phyloP scores from a whole-genome alignment of 2,113 vertebrate species.

The Sarotherodon lohbergeri region DNA sequence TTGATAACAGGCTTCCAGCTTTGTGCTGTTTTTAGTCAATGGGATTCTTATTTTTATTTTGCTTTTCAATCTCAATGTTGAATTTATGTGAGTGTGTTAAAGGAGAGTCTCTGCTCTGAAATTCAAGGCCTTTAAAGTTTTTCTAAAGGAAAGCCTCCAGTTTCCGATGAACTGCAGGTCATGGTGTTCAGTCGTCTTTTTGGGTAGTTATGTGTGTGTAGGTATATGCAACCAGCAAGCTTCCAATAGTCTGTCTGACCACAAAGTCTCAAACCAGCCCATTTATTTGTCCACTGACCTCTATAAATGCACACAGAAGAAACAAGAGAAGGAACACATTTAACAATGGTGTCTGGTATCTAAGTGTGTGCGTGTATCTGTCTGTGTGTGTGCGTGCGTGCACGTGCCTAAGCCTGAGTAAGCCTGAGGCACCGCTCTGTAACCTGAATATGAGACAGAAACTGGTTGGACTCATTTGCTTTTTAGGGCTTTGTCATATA shows the following conservation, averaged over 20 bases:
- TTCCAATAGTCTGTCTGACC: background rate
- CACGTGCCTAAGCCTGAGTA: background rate
- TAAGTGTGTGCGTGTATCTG: constrained; percentile 4
- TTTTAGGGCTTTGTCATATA: constrained; percentile 46
- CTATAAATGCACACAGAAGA: constrained; percentile 13
- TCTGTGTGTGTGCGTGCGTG: constrained; percentile 1
- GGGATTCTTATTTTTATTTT: background rate
- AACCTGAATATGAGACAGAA: constrained; percentile 55
- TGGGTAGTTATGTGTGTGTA: background rate
- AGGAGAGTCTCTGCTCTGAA: background rate
- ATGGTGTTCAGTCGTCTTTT: background rate
- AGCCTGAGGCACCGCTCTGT: constrained; percentile 23
- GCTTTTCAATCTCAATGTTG: background rate
- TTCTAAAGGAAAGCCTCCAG: background rate
- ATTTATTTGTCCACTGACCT: constrained; percentile 40
- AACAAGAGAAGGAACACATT: constrained; percentile 4
- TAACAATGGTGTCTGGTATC: constrained; percentile 56
- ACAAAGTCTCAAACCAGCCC: background rate
- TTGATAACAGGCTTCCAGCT: background rate
- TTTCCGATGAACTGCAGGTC: background rate
- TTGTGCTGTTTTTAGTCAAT: background rate
- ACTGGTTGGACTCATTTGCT: constrained; percentile 58
- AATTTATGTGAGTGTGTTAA: background rate
- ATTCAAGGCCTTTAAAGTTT: background rate
- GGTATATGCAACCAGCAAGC: background rate